Percentiles rank a stretch among this genome's conserved stretches.
phyloP scores from a whole-genome alignment of 2,888 invertebrate species.

The Chaetogeoica ovagalla region DNA sequence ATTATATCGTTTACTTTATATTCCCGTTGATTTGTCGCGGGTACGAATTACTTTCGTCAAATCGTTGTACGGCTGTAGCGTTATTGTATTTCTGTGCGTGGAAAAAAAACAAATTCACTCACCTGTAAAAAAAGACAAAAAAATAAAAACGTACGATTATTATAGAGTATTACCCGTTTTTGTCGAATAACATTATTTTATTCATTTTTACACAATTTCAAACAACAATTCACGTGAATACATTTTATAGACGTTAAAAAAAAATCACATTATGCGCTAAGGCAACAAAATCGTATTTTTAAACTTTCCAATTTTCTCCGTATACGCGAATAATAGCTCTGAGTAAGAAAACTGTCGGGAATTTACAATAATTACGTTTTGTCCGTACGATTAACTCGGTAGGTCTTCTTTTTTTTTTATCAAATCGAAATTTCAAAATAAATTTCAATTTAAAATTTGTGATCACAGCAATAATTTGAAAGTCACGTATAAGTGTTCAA shows the following conservation, averaged over 20 bases:
- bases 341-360: neutral
- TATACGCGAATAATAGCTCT: neutral
- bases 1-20: slow-evolving; percentile 2
- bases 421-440: neutral
- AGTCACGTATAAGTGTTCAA: neutral
- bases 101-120: neutral
- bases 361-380: slow-evolving; percentile 10
- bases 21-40: no score
- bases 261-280: no score
- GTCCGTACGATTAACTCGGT: neutral
- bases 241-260: no score
- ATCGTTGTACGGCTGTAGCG: no score
- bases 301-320: no score
- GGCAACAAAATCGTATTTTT: no score
- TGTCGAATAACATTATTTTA: no score
- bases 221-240: no score
- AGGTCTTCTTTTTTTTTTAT: no score
- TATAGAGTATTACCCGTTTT: no score
- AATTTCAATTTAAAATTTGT: slow-evolving; percentile 23
- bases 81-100: no score
- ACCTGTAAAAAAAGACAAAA: slow-evolving; percentile 16
- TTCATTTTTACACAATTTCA: no score
- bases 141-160: neutral
- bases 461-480: neutral
- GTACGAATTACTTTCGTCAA: neutral